Base-by-base conservation (phyloP, 2,113 vertebrate species). In the Silurus glanis region DNA sequence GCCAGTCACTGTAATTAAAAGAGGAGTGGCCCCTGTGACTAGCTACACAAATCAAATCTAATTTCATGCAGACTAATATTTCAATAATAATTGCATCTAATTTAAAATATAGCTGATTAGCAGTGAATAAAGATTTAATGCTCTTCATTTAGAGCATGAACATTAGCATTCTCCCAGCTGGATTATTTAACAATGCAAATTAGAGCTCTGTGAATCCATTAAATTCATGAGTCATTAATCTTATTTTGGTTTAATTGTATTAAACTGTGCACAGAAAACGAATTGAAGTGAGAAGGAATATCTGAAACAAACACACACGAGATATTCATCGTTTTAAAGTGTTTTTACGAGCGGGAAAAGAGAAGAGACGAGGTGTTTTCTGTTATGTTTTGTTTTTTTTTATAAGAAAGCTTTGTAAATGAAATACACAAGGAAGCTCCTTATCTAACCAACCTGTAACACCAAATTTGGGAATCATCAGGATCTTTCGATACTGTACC, bases 161-260 rank as follows among this genome's bases (percentile, higher is more conserved):
- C 16, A 25, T 25, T 78, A 25, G 1, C 23, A 4, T 25, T 25
- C 51, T 55, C 23, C 51, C 51, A 78, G 74, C 74, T 78, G 51
- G 12, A 78, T 78, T 55, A 78, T 55, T 55, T 78, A 78, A 55
- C 12, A 25, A 55, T 78, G 12, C 74, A 55, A 55, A 78, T 78
- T 78, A 25, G 6, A 16, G 23, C 13, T 55, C 51, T 55, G 25
- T 25, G 51, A 78, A 25, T 6, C 51, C 53, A 13, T 25, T 25
- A 8, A 12, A 53, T 53, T 53, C 23, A 56, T 79, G 14, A 58
- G 75, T 13, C 23, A 17, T 79, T 37, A 58, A 79, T 79, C n/a
- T 28, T 58, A 58, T 19, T 55, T 75, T 51, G 12, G 72, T n/a
- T 75, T 75, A 21, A 75, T 75, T 53, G 4, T 17, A 28, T 28